These are phyloP conservation scores for Aethes cnicana DNA, from an alignment of 2,888 invertebrate species.

Conservation along the genomic window DNA sequence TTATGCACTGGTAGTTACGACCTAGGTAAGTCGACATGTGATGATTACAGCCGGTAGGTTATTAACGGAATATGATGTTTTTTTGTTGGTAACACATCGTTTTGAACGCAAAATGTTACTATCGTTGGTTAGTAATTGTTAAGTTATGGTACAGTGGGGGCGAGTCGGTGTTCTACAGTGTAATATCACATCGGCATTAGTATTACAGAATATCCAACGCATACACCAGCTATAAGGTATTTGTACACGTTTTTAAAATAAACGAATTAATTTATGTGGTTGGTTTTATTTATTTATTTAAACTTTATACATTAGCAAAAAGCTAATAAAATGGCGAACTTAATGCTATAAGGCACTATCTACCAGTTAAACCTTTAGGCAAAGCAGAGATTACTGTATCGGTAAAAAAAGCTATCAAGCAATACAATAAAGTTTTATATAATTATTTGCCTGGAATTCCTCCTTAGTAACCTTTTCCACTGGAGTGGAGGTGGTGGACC, in stretches of 20 bases:
- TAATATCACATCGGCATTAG: slow-evolving; percentile 43
- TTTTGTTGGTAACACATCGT: slow-evolving; percentile 14
- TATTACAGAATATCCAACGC: slow-evolving; percentile 47
- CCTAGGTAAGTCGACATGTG: slow-evolving; percentile 1
- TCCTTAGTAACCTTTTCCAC: no score
- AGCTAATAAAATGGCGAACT: no score
- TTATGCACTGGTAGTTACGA: slow-evolving; percentile 4
- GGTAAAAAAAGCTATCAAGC: not conserved
- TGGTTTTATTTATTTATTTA: slow-evolving; percentile 38
- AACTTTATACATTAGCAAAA: no score
- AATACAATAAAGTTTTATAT: no score
- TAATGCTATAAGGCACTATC: no score
- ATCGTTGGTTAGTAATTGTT: slow-evolving; percentile 30
- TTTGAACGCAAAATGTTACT: slow-evolving; percentile 17
- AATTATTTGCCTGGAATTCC: no score
- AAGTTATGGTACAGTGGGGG: slow-evolving; percentile 35
- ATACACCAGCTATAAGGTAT: slow-evolving; percentile 68
- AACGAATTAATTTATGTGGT: slow-evolving; percentile 47
- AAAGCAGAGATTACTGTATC: no score
- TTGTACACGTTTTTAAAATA: slow-evolving; percentile 76
- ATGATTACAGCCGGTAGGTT: slow-evolving; percentile 15
- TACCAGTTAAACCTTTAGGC: no score
- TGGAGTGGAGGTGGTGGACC: no score
- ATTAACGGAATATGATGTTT: slow-evolving; percentile 8
- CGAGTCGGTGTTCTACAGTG: slow-evolving; percentile 39